A percentile compares a stretch with the other conserved stretches of the same genome.
These are phyloP conservation scores for Stomorhina lunata DNA, from an alignment of 2,888 invertebrate species.

Conservation along the genomic window DNA sequence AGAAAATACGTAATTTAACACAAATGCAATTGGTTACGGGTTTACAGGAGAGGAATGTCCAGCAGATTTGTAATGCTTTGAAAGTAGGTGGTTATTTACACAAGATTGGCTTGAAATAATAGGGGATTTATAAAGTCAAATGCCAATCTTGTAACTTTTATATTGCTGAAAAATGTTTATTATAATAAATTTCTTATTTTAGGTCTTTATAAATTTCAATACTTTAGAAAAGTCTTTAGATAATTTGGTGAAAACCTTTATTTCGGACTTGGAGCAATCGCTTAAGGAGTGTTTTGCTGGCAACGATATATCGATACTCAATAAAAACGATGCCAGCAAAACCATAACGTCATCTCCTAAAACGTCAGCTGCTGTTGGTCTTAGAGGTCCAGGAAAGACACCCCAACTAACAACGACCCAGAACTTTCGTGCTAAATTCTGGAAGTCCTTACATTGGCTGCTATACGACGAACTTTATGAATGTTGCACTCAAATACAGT, in stretches of 20 bases:
- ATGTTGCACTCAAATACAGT: constrained; percentile 84
- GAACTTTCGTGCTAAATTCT: constrained; percentile 84
- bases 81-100: constrained; percentile 81
- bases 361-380: constrained; percentile 16
- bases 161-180: no score
- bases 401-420: constrained; percentile 81
- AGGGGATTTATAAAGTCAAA: no score
- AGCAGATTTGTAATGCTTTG: constrained; percentile 84
- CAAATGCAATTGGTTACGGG: constrained; percentile 90
- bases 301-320: constrained; percentile 80
- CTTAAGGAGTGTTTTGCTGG: constrained; percentile 79
- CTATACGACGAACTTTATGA: constrained; percentile 88
- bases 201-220: constrained; percentile 79
- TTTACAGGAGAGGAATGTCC: constrained; percentile 86
- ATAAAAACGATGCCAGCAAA: constrained; percentile 79
- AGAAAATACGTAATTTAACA: constrained; percentile 89
- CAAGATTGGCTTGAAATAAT: no score
- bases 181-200: not conserved
- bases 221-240: constrained; percentile 77
- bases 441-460: constrained; percentile 93
- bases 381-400: constrained; percentile 81
- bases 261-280: constrained; percentile 78
- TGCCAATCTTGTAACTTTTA: no score
- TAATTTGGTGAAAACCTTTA: constrained; percentile 77
- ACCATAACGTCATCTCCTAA: constrained; percentile 45